Base-by-base conservation (phyloP, 2,888 invertebrate genomes). In the Ophion ventricosus region DNA sequence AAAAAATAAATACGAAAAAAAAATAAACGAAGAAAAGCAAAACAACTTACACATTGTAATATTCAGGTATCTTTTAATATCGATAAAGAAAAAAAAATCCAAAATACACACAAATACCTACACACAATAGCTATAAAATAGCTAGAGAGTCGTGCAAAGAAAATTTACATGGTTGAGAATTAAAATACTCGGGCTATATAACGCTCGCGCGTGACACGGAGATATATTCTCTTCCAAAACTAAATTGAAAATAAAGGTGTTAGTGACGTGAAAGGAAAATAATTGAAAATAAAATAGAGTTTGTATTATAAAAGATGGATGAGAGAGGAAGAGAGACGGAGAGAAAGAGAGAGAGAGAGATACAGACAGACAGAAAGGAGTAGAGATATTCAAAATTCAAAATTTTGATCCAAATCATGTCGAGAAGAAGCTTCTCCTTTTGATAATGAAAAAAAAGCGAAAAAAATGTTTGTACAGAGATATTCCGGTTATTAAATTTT, bases 401-500 rank as follows among this genome's bases (percentile, higher is more conserved):
- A 93, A 93, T 93, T 93, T 91, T 91, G 91, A 91, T 91, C 89
- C 88, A 85, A 77, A 84, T 87, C 82, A 85, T 74, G 83, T 74
- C 82, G 80, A 85, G 76, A 79, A 87, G 89, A 87, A 88, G 90
- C 91, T 92, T 92, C 89, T 89, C 90, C 91, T 92, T 92, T 92
- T 92, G 90, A 92, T 91, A 91, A 90, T 89, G 85, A 82, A 57
- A 87, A 88, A 89, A 87, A 89, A 74, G 63, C 82, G 85, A 88
- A 88, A 88, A 87, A 89, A 90, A 92, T 92, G 92, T 93, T 93
- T 93, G 93, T 93, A 93, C 93, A 93, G 92, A 93, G 91, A 93
- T 93, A 91, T 93, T 93, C 92, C 91, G 93, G 92, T 93, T 93
- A 93, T 93, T 92, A 92, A 93, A 93, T 93, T 93, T 93, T 93